Evolutionary conservation across 2,888 invertebrate genomes (phyloP), one percentile per base, ranked within the genome.

Genomic region (Cosmorhoe ocellata): DNA sequence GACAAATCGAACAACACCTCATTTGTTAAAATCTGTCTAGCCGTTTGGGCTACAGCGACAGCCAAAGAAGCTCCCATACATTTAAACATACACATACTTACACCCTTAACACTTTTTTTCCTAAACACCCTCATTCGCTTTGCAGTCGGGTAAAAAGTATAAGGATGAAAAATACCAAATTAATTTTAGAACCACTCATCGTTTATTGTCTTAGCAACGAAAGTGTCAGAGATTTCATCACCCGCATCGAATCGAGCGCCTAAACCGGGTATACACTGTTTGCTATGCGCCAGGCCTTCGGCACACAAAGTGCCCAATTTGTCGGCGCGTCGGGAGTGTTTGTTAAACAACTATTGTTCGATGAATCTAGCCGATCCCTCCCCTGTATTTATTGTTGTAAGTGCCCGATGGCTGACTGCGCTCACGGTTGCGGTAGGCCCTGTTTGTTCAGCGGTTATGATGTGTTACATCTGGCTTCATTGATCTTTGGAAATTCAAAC

Each of bases 291-390:
- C 47, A 45, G 18, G 44, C 46, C 50, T 45, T 51, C 39, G 46
- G 56, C 49, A 54, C 54, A 61, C 53, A 66, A 63, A 65, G 64
- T 59, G 67, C 67, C 71, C 73, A 76, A 78, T 79, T 73, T 75
- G 73, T 71, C 66, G 64, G 61, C 64, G 61, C 62, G 63, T 34
- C 50, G 47, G 57, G 62, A 71, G 68, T 75, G 74, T 80, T 80
- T 74, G 74, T 68, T 67, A 65, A 75, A 74, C 76, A 74, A 73
- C 67, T 60, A 67, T 68, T 64, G 69, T 69, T 62, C 65, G 61
- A 62, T 63, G 60, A 62, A 58, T 64, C 56, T 57, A 54, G 56
- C 49, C 58, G 44, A 54, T 47, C 51, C 43, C 48, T 49, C 49
- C 54, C 58, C 68, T 51, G 33, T 52, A 69, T 76, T 75, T 76